Percentiles rank a stretch among this genome's conserved stretches.
phyloP scores from a whole-genome alignment of 2,113 vertebrate species.

The Zosterops japonicus region DNA sequence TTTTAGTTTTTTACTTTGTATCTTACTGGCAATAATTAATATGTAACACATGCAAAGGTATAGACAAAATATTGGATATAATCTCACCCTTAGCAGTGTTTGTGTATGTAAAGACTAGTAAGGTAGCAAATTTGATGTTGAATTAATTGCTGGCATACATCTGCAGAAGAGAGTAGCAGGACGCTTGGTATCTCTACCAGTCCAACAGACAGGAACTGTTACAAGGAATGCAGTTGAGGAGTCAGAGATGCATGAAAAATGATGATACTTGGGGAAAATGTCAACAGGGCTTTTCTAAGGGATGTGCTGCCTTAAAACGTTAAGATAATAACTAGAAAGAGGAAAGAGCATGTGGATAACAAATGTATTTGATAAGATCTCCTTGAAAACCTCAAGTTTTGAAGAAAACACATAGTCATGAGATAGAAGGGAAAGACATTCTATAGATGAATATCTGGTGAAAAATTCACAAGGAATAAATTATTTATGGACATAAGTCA shows the following conservation, averaged over 20 bases:
- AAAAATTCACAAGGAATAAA: background rate
- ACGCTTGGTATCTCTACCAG: background rate
- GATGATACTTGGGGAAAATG: fast-evolving
- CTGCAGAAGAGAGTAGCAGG: background rate
- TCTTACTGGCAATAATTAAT: background rate
- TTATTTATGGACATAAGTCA: background rate
- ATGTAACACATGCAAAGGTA: background rate
- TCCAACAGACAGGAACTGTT: background rate
- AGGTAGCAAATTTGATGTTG: background rate
- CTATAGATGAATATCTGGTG: background rate
- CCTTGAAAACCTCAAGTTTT: background rate
- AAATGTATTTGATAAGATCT: background rate
- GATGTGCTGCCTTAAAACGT: background rate
- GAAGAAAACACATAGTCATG: background rate
- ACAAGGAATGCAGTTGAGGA: background rate
- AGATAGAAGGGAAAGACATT: background rate
- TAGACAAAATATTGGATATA: background rate
- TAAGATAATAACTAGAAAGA: background rate
- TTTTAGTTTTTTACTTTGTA: background rate
- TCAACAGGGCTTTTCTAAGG: background rate
- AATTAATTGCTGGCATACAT: background rate
- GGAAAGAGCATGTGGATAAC: background rate
- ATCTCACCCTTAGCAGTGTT: background rate
- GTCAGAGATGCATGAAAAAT: background rate
- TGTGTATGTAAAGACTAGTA: background rate